Evolutionary conservation across 1,140 invertebrate species (phyloP), one percentile per base, ranked within the genome.

Genomic region (Aphaenogaster rudis): DNA sequence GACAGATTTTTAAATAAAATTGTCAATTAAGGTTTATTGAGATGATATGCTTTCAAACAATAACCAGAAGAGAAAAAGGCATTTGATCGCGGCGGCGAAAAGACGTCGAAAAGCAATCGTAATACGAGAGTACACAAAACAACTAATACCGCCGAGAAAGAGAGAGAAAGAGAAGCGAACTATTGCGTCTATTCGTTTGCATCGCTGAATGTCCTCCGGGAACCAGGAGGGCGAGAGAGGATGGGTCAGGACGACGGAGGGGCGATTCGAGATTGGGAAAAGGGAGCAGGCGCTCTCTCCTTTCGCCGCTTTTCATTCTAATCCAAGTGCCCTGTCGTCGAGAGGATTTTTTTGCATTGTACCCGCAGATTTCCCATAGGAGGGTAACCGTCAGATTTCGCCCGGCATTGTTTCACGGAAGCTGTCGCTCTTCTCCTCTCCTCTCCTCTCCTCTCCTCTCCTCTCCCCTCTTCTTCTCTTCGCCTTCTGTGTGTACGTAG

Each of bases 251-350:
- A 63, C 45, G 69, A 45, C 64, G 50, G 45, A 81, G 79, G 80
- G 85, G 82, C 85, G 87, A 76, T 79, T 88, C 88, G 88, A 89
- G 91, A 92, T 91, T 91, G 89, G 81, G 88, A 88, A 92, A 91
- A 61, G 87, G 85, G 80, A 91, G 80, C 89, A 88, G 48, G n/a
- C 39, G 54, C 81, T 91, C 86, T 88, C 81, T 91, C 85, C 90
- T 92, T 92, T 90, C 85, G 81, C 72, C 78, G 87, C 89, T 92
- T 89, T 92, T 89, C 90, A 93, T 93, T 90, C 90, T 91, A 91
- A 93, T 93, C 90, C 90, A 93, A 93, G 91, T 92, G 90, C 91
- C 69, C 91, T 87, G 90, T 92, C 90, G 88, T 92, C 90, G 89
- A 88, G 89, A 92, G 93, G 91, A 87, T 91, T 93, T 88, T 28